Evolutionary conservation across 2,113 vertebrate genomes (phyloP).

Genomic region (Arenaria interpres): DNA sequence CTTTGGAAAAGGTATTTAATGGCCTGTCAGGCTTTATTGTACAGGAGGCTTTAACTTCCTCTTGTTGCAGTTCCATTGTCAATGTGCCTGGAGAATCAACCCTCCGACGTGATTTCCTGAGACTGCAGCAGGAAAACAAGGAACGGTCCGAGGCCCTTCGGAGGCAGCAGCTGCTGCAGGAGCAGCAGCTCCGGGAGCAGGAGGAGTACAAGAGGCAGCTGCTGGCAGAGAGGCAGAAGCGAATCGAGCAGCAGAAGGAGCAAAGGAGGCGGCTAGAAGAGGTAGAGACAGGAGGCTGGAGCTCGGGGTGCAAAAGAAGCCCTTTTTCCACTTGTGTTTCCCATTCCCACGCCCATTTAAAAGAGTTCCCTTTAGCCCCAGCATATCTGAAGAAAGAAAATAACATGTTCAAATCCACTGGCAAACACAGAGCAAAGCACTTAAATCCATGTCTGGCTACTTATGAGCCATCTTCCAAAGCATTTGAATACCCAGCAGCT

Average conservation of each 20-base stretch:
- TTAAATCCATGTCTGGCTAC: background rate
- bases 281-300: constrained; percentile 71
- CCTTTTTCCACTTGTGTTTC: background rate
- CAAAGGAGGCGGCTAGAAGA: constrained; percentile 93
- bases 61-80: constrained; percentile 88
- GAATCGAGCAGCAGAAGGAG: constrained; percentile 97
- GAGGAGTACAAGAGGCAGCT: constrained; percentile 98
- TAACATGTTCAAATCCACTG: background rate
- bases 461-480: background rate
- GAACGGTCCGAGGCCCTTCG: constrained; percentile 94
- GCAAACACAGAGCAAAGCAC: background rate
- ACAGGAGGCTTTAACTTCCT: background rate
- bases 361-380: background rate
- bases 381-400: background rate
- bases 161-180: constrained; percentile 94
- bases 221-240: constrained; percentile 93
- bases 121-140: constrained; percentile 99
- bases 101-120: constrained; percentile 93
- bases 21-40: background rate
- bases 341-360: background rate
- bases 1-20: constrained; percentile 37
- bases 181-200: constrained; percentile 96
- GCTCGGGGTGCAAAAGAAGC: background rate
- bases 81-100: constrained; percentile 98
- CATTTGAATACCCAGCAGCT: background rate